These are phyloP conservation scores for Aplodontia rufa DNA, from an alignment of 2,113 vertebrate genomes.

Conservation along the genomic window DNA sequence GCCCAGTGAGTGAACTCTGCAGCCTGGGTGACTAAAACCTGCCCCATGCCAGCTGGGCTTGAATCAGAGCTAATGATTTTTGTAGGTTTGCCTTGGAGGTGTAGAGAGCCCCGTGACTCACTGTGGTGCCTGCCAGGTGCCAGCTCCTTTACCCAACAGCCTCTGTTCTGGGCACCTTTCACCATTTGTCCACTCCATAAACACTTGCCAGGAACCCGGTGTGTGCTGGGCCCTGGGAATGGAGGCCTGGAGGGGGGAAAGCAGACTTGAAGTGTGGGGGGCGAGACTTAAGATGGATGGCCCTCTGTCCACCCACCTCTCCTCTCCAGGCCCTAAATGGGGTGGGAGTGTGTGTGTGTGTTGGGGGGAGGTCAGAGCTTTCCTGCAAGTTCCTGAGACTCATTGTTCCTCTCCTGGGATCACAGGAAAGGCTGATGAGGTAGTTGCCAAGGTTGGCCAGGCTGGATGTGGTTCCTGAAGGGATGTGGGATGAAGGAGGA, in stretches of 20 bases:
- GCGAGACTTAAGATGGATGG: neutral
- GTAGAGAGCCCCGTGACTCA: neutral
- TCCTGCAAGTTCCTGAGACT: neutral
- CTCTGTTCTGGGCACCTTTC: neutral
- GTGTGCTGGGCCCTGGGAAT: neutral
- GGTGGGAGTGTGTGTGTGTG: no score
- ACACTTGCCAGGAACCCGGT: neutral
- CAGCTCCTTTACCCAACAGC: neutral
- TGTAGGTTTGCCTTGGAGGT: neutral
- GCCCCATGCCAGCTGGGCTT: neutral
- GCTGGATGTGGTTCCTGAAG: neutral
- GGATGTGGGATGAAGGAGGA: neutral
- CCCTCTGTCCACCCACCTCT: neutral
- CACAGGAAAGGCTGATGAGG: neutral
- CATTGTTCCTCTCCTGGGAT: neutral
- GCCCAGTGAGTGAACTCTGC: neutral
- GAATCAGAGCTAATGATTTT: constrained; percentile 30
- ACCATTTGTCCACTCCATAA: neutral
- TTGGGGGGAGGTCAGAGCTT: neutral
- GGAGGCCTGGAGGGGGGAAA: neutral
- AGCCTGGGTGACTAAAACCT: neutral
- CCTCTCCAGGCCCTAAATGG: neutral
- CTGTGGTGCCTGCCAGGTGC: neutral
- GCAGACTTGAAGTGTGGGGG: no score
- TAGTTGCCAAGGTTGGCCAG: neutral